Evolutionary conservation across 2,888 invertebrate genomes (phyloP).

Genomic region (Ormyrus labotus): DNA sequence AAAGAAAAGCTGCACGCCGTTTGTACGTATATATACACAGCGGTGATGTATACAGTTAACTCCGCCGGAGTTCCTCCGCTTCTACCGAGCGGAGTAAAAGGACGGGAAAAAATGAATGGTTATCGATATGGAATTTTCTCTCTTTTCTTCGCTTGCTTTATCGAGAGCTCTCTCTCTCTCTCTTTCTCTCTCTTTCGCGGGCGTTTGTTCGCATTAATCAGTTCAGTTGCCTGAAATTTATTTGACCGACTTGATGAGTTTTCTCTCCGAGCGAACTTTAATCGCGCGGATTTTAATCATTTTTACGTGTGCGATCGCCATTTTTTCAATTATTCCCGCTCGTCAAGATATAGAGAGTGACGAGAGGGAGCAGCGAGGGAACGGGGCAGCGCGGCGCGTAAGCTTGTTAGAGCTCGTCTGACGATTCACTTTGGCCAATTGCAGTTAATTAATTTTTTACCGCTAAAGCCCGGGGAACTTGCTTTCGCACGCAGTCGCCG

Average conservation of each 20-base stretch:
- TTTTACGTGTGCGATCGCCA: too few species aligned
- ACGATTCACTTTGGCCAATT: conserved; percentile 57
- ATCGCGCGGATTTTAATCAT: too few species aligned
- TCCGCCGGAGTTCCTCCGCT: background rate
- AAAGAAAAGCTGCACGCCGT: background rate
- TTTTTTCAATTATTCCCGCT: too few species aligned
- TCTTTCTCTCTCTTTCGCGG: background rate
- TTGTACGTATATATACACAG: background rate
- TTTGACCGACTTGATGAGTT: too few species aligned
- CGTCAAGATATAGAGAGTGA: background rate
- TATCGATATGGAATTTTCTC: conserved; percentile 25
- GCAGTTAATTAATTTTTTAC: conserved; percentile 55
- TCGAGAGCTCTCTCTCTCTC: background rate
- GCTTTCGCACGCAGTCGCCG: background rate
- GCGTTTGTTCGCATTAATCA: background rate
- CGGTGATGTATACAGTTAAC: background rate
- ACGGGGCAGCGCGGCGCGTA: conserved; percentile 13
- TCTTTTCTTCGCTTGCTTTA: background rate
- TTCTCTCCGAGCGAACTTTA: too few species aligned
- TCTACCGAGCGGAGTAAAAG: background rate
- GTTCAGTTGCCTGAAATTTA: too few species aligned
- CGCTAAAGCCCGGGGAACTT: conserved; percentile 29
- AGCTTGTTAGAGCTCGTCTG: conserved; percentile 55
- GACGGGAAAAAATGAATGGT: conserved; percentile 4
- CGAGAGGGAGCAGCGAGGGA: background rate